Base-by-base conservation (phyloP, 1,140 invertebrate genomes). In the Agrilus planipennis region DNA sequence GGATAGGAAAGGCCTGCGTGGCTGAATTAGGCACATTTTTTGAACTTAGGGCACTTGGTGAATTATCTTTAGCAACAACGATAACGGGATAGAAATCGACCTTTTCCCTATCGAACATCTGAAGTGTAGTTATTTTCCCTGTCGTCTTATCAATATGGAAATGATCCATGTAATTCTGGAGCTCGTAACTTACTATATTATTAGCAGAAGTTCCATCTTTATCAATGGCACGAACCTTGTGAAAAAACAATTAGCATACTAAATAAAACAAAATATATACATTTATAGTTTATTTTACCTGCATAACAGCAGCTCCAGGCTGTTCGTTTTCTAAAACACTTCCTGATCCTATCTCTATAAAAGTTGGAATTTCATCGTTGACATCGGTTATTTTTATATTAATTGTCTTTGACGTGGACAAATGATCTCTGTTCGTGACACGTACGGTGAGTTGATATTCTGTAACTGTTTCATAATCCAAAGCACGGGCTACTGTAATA, bases 301-400 rank as follows among this genome's bases (percentile, higher is more conserved):
- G 81, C 75, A 89, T 85, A 1, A 92, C 88, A 1, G 75, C 71
- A 3, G 85, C 83, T 11, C 85, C 86, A 0, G 71, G 57, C 2
- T 71, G 71, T 60, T 91, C 84, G 58, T 90, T 87, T 68, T 89
- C 88, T 46, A 85, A 57, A 4, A 89, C 85, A 60, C 72, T 83
- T 2, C 82, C 87, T 31, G 73, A 74, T 47, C 78, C 70, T 10
- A 84, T 72, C 61, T 87, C 81, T 7, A 71, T 78, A 55, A 90
- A 91, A 43, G 75, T 74, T 0, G 88, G 89, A 47, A 87, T 84
- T 53, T 88, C 84, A 57, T 91, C 88, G 51, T 91, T 92, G 0
- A 89, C 86, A 52, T 91, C 88, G 53, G 76, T 66, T 1, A 89
- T 70, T 54, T 79, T 72, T 16, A 91, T 81, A 41, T 77, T 76